phyloP scores from a whole-genome alignment of 2,113 vertebrate species.

The Lampris incognitus region DNA sequence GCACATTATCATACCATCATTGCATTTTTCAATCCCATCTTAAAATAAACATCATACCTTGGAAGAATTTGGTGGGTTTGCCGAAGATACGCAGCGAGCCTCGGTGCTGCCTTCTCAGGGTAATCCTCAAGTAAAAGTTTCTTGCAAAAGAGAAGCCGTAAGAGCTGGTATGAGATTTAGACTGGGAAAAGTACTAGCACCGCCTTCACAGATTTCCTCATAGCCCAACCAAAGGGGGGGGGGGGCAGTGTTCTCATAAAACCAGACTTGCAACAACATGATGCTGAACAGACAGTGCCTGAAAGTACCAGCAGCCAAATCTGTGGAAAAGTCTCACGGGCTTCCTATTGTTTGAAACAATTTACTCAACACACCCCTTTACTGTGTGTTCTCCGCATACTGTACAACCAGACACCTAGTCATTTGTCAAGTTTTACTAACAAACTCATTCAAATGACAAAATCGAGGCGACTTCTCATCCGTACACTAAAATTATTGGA shows the following conservation, averaged over 20 bases:
- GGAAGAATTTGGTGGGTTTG: background rate
- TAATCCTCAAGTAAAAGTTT: slow-evolving; percentile 23
- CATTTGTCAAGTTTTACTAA: too few species aligned
- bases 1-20: too few species aligned
- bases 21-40: too few species aligned
- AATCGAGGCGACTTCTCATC: too few species aligned
- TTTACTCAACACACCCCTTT: too few species aligned
- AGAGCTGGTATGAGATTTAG: slow-evolving; percentile 15
- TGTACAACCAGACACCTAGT: too few species aligned
- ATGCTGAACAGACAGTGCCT: background rate
- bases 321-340: slow-evolving; percentile 29
- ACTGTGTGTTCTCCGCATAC: too few species aligned
- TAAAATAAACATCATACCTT: slow-evolving; percentile 39
- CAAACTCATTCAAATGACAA: too few species aligned
- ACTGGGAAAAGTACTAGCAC: slow-evolving; percentile 68
- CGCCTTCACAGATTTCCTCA: slow-evolving; percentile 41
- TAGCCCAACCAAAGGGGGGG: background rate
- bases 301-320: background rate
- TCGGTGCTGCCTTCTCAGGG: background rate
- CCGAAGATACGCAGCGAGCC: background rate
- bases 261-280: slow-evolving; percentile 42
- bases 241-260: background rate
- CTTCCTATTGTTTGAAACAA: background rate
- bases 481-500: too few species aligned
- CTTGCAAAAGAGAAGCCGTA: background rate